Evolutionary conservation across 2,113 vertebrate genomes (phyloP), one percentile per base, ranked within the genome.

Genomic region (Larimichthys polyactis): DNA sequence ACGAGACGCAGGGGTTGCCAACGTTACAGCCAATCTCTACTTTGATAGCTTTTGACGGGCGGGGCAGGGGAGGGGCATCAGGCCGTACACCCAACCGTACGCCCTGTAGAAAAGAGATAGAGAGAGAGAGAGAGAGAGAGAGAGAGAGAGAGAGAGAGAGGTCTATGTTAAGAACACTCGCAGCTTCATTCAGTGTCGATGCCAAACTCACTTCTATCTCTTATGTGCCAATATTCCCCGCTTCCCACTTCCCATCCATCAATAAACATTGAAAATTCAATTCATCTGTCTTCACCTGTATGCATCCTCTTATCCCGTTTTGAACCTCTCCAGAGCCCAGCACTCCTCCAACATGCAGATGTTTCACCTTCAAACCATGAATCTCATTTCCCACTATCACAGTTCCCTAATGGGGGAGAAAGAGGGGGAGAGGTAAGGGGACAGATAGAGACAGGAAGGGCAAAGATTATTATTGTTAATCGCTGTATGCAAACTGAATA

Each of bases 291-390:
- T 92, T 95, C 89, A 98, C 98, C 97, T 99, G 98, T 92, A 99
- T 96, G 87, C 98, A 99, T 86, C 98, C 98, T 87, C 93, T 95
- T 87, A 99, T 96, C 54, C 98, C 98, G 1, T 94, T 96, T 91
- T 97, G 96, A 85, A 96, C 96, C 83, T 98, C 96, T 79, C 97
- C 96, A 19, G 96, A 94, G 51, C 95, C 96, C 75, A 97, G 92
- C 86, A 99, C 94, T 85, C 98, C 98, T 62, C 98, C 98, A 63
- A 99, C 96, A 0, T 99, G 96, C 75, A 99, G 96, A 78, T 96
- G 97, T 92, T 99, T 99, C 92, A 99, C 96, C 92, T 97, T 98
- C 92, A 99, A 93, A 69, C 97, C 97, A 66, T 98, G 96, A 76
- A 99, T 96, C 22, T 99, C 98, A 91, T 94, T 98, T 79, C 97